Evolutionary conservation across 1,140 invertebrate species (phyloP).

Genomic region (Cryptotermes secundus): DNA sequence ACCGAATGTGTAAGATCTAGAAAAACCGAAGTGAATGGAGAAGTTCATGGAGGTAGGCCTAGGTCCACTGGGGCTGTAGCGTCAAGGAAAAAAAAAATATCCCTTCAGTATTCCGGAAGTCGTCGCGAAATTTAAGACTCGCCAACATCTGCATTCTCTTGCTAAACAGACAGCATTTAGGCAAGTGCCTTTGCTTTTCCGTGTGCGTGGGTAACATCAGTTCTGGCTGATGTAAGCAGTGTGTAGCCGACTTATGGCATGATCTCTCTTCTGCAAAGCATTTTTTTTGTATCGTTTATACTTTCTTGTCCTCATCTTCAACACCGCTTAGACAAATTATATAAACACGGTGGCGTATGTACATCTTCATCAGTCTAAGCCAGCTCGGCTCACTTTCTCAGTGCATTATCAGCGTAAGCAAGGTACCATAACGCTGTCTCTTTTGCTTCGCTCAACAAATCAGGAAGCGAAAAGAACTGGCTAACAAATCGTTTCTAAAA

Average conservation of each 20-base stretch:
- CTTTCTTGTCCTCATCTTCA: not conserved
- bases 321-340: conserved; percentile 6
- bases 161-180: not conserved
- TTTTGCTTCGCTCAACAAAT: not conserved
- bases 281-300: conserved; percentile 8
- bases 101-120: too few relatives aligned
- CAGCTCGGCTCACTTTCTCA: not conserved
- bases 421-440: not conserved
- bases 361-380: not conserved
- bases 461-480: not conserved
- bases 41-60: too few relatives aligned
- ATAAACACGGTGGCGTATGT: not conserved
- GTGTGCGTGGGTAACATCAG: too few relatives aligned
- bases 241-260: not conserved
- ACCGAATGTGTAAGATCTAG: too few relatives aligned
- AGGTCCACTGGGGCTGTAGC: too few relatives aligned
- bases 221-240: not conserved
- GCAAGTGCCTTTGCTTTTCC: not conserved
- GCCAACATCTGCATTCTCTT: not conserved
- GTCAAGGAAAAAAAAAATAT: too few relatives aligned
- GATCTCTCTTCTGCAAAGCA: not conserved
- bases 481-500: not conserved
- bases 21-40: too few relatives aligned
- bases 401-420: not conserved
- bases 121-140: too few relatives aligned